phyloP scores from a whole-genome alignment of 2,888 invertebrate genomes.

The Agrotis exclamationis region DNA sequence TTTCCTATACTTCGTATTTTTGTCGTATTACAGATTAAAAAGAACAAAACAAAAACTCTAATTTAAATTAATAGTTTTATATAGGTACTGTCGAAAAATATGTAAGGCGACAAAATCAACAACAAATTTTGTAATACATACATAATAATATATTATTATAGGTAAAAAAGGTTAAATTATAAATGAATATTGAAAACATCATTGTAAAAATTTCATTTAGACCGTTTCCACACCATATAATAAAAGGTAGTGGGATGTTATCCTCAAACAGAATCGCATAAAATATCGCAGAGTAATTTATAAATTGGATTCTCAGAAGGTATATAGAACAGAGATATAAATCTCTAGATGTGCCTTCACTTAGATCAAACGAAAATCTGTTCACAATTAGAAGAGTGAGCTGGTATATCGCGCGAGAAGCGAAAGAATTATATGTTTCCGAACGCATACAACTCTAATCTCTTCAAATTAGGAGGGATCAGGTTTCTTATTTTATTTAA shows the following conservation, averaged over 20 bases:
- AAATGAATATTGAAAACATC: too few relatives aligned
- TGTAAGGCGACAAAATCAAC: too few relatives aligned
- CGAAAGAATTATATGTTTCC: neutral
- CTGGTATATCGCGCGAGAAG: neutral
- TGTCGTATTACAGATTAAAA: neutral
- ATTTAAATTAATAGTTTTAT: too few relatives aligned
- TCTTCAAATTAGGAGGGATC: too few relatives aligned
- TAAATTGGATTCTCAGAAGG: constrained; percentile 37
- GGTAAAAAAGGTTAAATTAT: too few relatives aligned
- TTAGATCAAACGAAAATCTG: neutral
- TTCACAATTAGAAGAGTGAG: neutral
- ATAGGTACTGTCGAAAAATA: too few relatives aligned
- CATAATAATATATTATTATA: too few relatives aligned
- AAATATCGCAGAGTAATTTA: constrained; percentile 42
- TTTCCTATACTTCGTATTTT: neutral
- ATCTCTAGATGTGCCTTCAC: constrained; percentile 1
- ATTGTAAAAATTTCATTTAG: too few relatives aligned
- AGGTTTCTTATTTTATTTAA: too few relatives aligned
- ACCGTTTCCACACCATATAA: constrained; percentile 18
- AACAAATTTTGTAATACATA: too few relatives aligned
- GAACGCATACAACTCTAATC: too few relatives aligned
- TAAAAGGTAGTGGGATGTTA: neutral
- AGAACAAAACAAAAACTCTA: neutral
- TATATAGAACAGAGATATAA: constrained; percentile 14
- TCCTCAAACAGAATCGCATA: constrained; percentile 11